phyloP scores from a whole-genome alignment of 30 jellyfish, hydroid and myxozoan genomes.

The Chrysaora quinquecirrha region DNA sequence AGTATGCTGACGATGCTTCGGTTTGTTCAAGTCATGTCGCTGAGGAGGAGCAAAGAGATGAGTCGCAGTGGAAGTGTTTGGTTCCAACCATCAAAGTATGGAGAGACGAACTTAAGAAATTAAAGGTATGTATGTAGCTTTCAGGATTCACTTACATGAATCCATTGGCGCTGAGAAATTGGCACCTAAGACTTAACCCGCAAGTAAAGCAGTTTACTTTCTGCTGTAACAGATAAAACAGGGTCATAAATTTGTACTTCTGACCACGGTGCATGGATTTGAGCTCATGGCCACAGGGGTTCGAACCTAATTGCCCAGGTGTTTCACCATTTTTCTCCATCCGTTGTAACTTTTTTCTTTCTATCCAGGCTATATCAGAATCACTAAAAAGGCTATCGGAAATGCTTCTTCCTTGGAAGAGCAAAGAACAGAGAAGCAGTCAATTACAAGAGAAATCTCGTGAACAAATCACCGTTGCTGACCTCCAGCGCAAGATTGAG shows the following conservation, averaged over 20 bases:
- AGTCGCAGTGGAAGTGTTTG: slow-evolving; percentile 53
- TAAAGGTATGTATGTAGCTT: slow-evolving; percentile 53
- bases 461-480: slow-evolving; percentile 4
- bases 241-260: too few relatives aligned
- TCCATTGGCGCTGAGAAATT: too few relatives aligned
- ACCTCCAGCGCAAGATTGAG: not conserved
- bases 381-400: slow-evolving; percentile 37
- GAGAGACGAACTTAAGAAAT: slow-evolving; percentile 55
- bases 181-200: too few relatives aligned
- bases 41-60: not conserved
- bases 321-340: too few relatives aligned
- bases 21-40: slow-evolving; percentile 28
- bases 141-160: too few relatives aligned
- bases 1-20: slow-evolving; percentile 48
- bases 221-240: too few relatives aligned
- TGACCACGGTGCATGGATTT: too few relatives aligned
- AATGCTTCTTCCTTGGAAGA: slow-evolving; percentile 67
- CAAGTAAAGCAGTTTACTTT: too few relatives aligned
- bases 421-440: not conserved
- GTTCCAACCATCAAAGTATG: slow-evolving; percentile 65
- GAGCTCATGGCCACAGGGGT: too few relatives aligned
- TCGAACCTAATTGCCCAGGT: too few relatives aligned
- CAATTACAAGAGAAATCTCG: not conserved
- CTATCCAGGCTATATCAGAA: slow-evolving; percentile 38
- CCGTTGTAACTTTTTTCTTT: not conserved